Conservation (phyloP, 1,140 invertebrate species). For the Sesamia nonagrioides region DNA sequence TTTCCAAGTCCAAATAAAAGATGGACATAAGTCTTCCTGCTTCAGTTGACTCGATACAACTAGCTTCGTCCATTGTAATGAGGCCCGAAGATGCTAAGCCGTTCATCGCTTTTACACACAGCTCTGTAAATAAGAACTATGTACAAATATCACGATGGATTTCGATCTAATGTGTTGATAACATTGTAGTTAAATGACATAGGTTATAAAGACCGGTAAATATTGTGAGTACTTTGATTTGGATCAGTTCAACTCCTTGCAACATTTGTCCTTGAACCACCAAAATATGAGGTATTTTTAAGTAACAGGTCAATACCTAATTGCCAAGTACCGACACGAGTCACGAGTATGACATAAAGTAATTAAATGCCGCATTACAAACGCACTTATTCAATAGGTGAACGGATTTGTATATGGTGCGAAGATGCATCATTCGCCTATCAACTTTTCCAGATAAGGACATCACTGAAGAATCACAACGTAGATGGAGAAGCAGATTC, state of each 20-base stretch:
- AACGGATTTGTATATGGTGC: conserved; percentile 35
- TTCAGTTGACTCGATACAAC: conserved; percentile 88
- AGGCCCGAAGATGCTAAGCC: conserved; percentile 87
- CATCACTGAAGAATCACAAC: conserved; percentile 39
- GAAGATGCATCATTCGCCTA: conserved; percentile 37
- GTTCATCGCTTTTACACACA: conserved; percentile 90
- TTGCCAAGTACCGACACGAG: background rate
- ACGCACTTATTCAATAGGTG: conserved; percentile 7
- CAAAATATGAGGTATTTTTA: no score
- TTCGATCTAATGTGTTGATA: conserved; percentile 16
- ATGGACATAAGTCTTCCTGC: conserved; percentile 90
- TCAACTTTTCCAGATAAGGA: conserved; percentile 40
- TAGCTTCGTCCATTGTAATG: conserved; percentile 88
- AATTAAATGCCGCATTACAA: conserved; percentile 21
- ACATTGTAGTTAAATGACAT: conserved; percentile 29
- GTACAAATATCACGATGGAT: conserved; percentile 25
- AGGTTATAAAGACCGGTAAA: conserved; percentile 3
- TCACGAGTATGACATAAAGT: conserved; percentile 3
- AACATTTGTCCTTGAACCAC: background rate
- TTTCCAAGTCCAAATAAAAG: conserved; percentile 90
- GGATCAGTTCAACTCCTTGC: background rate
- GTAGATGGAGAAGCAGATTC: conserved; percentile 34
- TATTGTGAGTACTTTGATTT: conserved; percentile 11
- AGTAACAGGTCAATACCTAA: background rate
- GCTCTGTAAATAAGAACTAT: conserved; percentile 73